Conservation (phyloP, 2,797 vertebrate species). For the Calcarius lapponicus region DNA sequence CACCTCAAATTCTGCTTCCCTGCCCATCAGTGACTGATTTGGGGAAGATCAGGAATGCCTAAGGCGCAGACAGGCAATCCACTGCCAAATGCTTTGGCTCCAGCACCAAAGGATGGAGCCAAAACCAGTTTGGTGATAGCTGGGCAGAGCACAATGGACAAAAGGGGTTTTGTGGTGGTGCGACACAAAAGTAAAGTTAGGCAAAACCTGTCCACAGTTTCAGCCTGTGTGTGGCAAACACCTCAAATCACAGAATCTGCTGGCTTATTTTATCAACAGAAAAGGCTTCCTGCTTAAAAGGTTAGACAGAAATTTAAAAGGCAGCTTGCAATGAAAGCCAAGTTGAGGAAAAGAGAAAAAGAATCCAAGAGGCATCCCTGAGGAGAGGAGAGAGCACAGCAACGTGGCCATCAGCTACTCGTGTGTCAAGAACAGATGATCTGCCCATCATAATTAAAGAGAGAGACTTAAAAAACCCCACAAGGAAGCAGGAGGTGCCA, state of each 20-base stretch:
- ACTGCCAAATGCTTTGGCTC: not conserved
- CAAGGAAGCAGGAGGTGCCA: conserved; percentile 16
- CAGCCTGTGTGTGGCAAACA: not conserved
- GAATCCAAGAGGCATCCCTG: not conserved
- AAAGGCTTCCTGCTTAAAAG: not conserved
- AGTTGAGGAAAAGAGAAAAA: not conserved
- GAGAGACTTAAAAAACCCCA: not conserved
- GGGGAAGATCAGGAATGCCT: not conserved
- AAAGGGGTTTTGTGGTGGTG: not conserved
- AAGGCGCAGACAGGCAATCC: not conserved
- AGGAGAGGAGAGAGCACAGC: conserved; percentile 31
- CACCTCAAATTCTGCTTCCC: not conserved
- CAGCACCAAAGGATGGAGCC: not conserved
- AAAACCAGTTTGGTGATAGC: not conserved
- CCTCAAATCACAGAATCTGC: not conserved
- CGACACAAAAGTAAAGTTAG: fast-evolving
- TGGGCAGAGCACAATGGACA: not conserved
- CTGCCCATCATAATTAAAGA: conserved; percentile 31
- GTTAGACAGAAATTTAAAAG: conserved; percentile 17
- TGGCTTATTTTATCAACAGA: not conserved
- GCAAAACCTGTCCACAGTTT: fast-evolving
- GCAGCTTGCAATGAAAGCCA: not conserved
- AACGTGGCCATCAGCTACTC: not conserved
- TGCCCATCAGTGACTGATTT: not conserved
- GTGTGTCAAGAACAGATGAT: conserved; percentile 38